phyloP scores from a whole-genome alignment of 2,888 invertebrate genomes.

The Sinodicranocentrus sp. region DNA sequence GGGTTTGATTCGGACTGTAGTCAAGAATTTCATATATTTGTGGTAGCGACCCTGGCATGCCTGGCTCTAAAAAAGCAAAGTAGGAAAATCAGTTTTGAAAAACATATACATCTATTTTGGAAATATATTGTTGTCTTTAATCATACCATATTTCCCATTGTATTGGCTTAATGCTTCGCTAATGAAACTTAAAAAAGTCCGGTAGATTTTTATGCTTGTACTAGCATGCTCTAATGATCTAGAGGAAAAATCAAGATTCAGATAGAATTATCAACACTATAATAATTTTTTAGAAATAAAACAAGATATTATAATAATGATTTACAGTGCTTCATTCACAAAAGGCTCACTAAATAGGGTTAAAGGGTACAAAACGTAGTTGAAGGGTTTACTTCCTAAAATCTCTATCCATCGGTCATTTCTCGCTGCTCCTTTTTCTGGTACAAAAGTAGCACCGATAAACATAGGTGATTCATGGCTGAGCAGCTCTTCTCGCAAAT shows the following conservation, averaged over 20 bases:
- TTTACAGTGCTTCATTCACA: slow-evolving; percentile 10
- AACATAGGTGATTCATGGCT: neutral
- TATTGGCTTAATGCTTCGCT: neutral
- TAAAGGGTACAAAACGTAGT: slow-evolving; percentile 47
- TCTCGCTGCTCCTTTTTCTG: neutral
- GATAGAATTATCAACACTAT: neutral
- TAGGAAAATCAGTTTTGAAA: too few species aligned
- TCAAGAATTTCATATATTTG: too few species aligned
- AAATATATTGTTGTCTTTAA: neutral
- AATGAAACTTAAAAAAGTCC: neutral
- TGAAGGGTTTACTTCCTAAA: slow-evolving; percentile 3
- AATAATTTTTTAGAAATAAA: neutral
- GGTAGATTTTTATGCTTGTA: neutral
- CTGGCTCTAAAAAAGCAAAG: too few species aligned
- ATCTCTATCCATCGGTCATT: neutral
- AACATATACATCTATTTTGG: too few species aligned
- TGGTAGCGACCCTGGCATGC: too few species aligned
- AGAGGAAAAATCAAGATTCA: neutral
- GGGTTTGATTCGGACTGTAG: too few species aligned
- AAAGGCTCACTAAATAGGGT: slow-evolving; percentile 32
- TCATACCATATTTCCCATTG: slow-evolving; percentile 5
- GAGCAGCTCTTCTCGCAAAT: neutral
- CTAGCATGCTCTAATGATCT: neutral
- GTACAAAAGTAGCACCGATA: neutral
- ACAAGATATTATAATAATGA: neutral